Evolutionary conservation across 2,888 invertebrate genomes (phyloP).

Genomic region (Drosophila gaucha): DNA sequence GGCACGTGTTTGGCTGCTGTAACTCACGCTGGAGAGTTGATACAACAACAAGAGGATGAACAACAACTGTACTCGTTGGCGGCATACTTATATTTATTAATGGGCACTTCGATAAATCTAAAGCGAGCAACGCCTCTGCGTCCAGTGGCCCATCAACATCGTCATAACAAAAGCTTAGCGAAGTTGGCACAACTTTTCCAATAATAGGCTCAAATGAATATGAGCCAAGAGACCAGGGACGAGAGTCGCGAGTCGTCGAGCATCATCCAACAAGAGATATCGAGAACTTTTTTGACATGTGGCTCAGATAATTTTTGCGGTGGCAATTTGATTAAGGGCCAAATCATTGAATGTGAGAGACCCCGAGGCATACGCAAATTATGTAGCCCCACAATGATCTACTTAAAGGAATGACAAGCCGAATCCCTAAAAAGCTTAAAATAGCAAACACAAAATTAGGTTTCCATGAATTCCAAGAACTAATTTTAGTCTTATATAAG

Average conservation of each 20-base stretch:
- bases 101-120: conserved; percentile 69
- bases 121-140: conserved; percentile 41
- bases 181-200: conserved; percentile 75
- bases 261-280: conserved; percentile 45
- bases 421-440: conserved; percentile 9
- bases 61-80: conserved; percentile 36
- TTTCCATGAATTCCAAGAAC: too few species aligned
- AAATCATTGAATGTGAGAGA: conserved; percentile 37
- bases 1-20: conserved; percentile 60
- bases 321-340: conserved; percentile 62
- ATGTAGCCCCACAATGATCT: conserved; percentile 33
- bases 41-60: conserved; percentile 40
- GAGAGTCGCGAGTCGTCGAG: conserved; percentile 7
- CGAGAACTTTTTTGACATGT: conserved; percentile 59
- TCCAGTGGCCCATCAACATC: conserved; percentile 55
- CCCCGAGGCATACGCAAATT: conserved; percentile 43
- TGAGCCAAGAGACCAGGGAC: conserved; percentile 22
- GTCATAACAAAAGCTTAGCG: conserved; percentile 77
- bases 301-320: conserved; percentile 55
- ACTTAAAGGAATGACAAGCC: conserved; percentile 38
- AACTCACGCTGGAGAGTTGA: conserved; percentile 55
- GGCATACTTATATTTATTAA: conserved; percentile 72
- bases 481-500: neutral
- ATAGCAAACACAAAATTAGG: conserved; percentile 12
- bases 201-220: conserved; percentile 79